Percentiles rank a stretch among this genome's conserved stretches.
Conservation (phyloP, 2,113 vertebrate genomes). For the Capreolus pygargus region DNA sequence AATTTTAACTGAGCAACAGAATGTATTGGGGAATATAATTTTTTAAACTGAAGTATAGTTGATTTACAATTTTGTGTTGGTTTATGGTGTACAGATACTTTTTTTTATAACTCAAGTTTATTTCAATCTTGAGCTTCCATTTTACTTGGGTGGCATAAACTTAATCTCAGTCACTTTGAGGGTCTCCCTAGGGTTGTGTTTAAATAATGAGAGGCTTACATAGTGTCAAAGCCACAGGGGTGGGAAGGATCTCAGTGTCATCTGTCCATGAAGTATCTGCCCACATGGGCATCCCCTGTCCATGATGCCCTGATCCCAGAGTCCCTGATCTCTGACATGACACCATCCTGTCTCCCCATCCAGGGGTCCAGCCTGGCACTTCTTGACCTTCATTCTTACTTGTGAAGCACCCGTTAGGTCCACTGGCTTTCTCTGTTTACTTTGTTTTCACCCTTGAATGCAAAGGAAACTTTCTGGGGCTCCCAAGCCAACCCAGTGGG, state of each 20-base stretch:
- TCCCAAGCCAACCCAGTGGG: no score
- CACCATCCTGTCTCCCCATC: no score
- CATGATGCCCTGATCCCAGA: background rate
- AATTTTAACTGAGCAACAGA: background rate
- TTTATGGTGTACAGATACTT: background rate
- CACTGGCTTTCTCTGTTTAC: background rate
- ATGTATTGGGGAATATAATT: background rate
- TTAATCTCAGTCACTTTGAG: no score
- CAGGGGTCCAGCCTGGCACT: background rate
- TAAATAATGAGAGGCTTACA: background rate
- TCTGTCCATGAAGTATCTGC: no score
- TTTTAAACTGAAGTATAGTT: background rate
- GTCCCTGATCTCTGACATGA: background rate
- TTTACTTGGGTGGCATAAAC: background rate
- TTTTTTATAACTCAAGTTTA: background rate
- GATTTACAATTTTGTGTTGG: background rate
- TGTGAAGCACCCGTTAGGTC: background rate
- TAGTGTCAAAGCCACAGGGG: background rate
- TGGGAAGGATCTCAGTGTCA: background rate
- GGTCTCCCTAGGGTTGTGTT: background rate
- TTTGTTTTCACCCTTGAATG: background rate
- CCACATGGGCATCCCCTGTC: background rate
- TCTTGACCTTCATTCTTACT: background rate
- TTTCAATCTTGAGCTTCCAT: background rate
- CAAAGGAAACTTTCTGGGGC: background rate